Conservation (phyloP, 2,888 invertebrate genomes). For the Argyresthia albistria region DNA sequence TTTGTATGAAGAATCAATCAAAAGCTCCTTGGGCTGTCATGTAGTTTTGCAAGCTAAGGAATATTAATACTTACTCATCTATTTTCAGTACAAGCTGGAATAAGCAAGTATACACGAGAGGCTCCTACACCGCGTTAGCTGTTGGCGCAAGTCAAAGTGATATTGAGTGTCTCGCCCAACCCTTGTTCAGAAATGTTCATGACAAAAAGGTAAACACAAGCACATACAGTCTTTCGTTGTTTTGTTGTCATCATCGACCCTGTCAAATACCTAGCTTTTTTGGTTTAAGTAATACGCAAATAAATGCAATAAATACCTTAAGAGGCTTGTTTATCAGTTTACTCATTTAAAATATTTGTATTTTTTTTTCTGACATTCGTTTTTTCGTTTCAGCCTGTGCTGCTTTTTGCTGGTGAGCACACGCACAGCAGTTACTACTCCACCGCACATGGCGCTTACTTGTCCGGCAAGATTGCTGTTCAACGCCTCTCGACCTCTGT, state of each 20-base stretch:
- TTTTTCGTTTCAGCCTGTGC: slow-evolving; percentile 78
- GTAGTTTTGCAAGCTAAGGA: background rate
- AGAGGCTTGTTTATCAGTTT: too few species aligned
- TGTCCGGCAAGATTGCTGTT: slow-evolving; percentile 88
- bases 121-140: slow-evolving; percentile 93
- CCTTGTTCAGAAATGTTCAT: slow-evolving; percentile 80
- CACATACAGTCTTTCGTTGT: too few species aligned
- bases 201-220: slow-evolving; percentile 77
- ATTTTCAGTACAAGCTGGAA: slow-evolving; percentile 89
- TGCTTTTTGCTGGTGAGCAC: slow-evolving; percentile 95
- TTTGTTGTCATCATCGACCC: too few species aligned
- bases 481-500: slow-evolving; percentile 78
- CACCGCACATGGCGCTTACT: slow-evolving; percentile 94
- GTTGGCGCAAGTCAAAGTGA: slow-evolving; percentile 91
- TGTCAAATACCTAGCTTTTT: too few species aligned
- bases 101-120: slow-evolving; percentile 85
- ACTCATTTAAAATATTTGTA: too few species aligned
- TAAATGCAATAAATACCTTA: too few species aligned
- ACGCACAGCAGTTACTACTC: slow-evolving; percentile 96
- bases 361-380: too few species aligned
- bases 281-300: too few species aligned
- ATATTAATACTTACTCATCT: slow-evolving; percentile 4
- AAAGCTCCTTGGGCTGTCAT: background rate
- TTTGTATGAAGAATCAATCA: too few species aligned
- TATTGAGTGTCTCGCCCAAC: slow-evolving; percentile 89